These are phyloP conservation scores for Cecidostiba fungosa DNA, from an alignment of 2,888 invertebrate genomes.

Conservation along the genomic window DNA sequence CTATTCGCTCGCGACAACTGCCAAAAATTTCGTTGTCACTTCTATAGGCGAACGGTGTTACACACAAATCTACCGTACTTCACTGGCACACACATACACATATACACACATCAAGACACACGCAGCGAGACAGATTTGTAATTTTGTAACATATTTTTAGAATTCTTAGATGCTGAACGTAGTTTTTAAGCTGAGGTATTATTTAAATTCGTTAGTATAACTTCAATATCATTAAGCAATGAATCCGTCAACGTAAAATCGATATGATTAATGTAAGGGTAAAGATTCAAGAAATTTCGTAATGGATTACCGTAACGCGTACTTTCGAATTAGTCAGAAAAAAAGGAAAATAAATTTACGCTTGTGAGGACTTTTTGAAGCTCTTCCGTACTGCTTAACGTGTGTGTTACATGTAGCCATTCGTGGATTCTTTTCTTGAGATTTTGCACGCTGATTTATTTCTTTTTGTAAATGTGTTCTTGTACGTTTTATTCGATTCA, in stretches of 20 bases:
- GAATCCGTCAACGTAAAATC: constrained; percentile 43
- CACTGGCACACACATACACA: constrained; percentile 46
- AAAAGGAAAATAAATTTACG: constrained; percentile 29
- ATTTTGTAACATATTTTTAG: constrained; percentile 64
- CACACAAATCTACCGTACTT: constrained; percentile 55
- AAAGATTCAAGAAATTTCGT: constrained; percentile 43
- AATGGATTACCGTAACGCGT: constrained; percentile 8
- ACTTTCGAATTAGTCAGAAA: constrained; percentile 43
- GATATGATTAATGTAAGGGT: constrained; percentile 24
- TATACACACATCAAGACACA: constrained; percentile 15
- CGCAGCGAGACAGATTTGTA: constrained; percentile 59
- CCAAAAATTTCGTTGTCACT: constrained; percentile 59
- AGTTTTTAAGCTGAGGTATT: constrained; percentile 55
- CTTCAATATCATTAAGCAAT: constrained; percentile 26
- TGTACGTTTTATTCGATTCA: constrained; percentile 37
- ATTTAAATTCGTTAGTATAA: constrained; percentile 51
- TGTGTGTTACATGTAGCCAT: constrained; percentile 26
- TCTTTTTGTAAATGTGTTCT: constrained; percentile 44
- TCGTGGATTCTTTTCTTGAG: constrained; percentile 30
- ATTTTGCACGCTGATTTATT: constrained; percentile 32
- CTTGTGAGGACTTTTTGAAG: constrained; percentile 40
- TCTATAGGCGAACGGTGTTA: constrained; percentile 2
- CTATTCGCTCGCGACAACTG: constrained; percentile 50
- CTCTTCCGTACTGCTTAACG: constrained; percentile 54
- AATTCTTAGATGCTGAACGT: constrained; percentile 57